Conservation (phyloP, 2,888 invertebrate genomes). For the Thymelicus acteon region DNA sequence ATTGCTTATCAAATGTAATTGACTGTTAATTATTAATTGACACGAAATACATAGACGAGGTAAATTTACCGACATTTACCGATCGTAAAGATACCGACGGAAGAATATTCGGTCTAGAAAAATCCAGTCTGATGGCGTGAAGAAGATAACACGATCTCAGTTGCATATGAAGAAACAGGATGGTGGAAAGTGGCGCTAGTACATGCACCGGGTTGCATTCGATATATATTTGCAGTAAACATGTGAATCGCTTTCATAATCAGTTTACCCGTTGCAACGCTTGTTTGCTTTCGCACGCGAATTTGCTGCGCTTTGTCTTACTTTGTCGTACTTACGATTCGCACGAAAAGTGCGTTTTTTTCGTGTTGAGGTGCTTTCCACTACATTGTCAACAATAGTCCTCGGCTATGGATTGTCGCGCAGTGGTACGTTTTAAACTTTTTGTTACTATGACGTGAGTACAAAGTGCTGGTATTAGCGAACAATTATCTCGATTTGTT, state of each 20-base stretch:
- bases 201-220: conserved; percentile 49
- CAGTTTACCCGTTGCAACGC: conserved; percentile 49
- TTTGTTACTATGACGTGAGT: conserved; percentile 28
- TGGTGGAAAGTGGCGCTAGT: conserved; percentile 35
- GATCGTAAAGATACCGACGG: not conserved
- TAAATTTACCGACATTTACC: too few relatives aligned
- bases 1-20: too few relatives aligned
- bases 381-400: conserved; percentile 68
- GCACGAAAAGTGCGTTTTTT: conserved; percentile 63
- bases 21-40: too few relatives aligned
- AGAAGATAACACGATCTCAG: not conserved
- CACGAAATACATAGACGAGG: too few relatives aligned
- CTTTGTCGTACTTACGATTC: conserved; percentile 44
- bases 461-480: conserved; percentile 17
- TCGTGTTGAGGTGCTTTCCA: conserved; percentile 64
- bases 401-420: conserved; percentile 71
- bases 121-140: not conserved
- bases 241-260: conserved; percentile 71
- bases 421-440: conserved; percentile 66
- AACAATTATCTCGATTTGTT: conserved; percentile 28
- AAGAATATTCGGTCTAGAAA: conserved; percentile 9
- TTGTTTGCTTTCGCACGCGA: conserved; percentile 36
- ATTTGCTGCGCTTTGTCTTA: conserved; percentile 31
- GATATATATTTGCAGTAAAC: conserved; percentile 71
- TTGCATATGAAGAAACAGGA: not conserved